Conservation (phyloP, 2,113 vertebrate species). For the Leptocoma aspasia region DNA sequence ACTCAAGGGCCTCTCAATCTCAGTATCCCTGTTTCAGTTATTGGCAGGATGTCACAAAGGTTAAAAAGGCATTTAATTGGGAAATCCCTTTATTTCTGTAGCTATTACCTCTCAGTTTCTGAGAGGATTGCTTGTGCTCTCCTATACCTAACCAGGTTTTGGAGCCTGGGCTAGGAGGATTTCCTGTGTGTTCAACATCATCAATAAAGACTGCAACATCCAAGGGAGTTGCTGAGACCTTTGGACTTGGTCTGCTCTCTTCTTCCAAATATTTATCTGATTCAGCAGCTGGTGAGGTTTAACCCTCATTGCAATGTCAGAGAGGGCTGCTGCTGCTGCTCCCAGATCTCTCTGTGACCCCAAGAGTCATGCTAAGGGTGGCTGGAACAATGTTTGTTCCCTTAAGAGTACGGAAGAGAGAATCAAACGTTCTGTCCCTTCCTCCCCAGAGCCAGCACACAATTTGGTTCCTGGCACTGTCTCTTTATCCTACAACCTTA, state of each 20-base stretch:
- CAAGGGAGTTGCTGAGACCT: not conserved
- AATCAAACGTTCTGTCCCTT: not conserved
- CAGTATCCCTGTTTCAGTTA: not conserved
- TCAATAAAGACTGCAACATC: accelerated
- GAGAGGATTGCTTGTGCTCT: not conserved
- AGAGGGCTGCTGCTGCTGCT: not conserved
- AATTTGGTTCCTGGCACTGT: not conserved
- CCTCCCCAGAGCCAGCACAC: not conserved
- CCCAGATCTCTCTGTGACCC: not conserved
- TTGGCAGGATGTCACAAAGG: not conserved
- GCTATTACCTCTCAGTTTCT: not conserved
- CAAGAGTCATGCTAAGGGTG: not conserved
- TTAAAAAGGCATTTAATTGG: not conserved
- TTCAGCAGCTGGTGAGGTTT: not conserved
- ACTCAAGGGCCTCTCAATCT: not conserved
- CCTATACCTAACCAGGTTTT: not conserved
- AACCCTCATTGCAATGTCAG: not conserved
- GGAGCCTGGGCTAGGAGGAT: not conserved
- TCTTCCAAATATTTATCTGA: not conserved
- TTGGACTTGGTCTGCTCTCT: not conserved
- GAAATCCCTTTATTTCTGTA: not conserved
- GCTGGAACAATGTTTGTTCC: not conserved
- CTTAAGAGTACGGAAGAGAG: not conserved
- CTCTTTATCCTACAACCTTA: not conserved
- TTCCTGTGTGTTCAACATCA: not conserved